Percentiles rank a stretch among this genome's conserved stretches.
Conservation (phyloP, 2,797 vertebrate genomes). For the Ceryle rudis region DNA sequence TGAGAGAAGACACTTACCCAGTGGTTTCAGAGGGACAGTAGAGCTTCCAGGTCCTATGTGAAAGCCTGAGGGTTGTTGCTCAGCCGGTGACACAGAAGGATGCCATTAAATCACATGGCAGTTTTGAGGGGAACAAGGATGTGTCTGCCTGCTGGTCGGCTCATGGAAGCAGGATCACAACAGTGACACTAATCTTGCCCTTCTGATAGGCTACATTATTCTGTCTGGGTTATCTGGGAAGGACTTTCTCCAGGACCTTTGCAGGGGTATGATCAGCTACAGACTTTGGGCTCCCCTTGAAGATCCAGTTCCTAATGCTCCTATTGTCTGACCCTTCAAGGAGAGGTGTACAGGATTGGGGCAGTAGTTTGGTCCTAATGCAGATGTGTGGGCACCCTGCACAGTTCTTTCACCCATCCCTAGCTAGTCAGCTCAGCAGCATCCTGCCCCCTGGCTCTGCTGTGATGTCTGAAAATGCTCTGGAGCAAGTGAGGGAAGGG, state of each 20-base stretch:
- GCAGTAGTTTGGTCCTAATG: background rate
- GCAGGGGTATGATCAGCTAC: background rate
- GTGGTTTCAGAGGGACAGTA: background rate
- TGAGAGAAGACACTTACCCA: background rate
- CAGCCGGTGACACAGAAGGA: background rate
- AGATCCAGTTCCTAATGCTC: background rate
- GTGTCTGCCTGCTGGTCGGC: background rate
- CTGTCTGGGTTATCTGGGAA: background rate
- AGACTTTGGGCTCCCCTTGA: background rate
- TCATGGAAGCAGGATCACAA: background rate
- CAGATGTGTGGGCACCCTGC: background rate
- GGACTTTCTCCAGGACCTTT: background rate
- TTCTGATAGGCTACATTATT: fast-evolving
- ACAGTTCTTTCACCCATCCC: background rate
- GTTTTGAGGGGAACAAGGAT: background rate
- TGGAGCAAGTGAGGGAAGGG: background rate
- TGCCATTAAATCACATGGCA: fast-evolving
- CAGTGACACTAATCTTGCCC: background rate
- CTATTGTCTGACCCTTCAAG: background rate
- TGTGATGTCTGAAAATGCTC: background rate
- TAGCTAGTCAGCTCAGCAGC: background rate
- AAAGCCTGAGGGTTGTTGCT: background rate
- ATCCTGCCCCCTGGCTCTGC: background rate
- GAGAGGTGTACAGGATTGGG: background rate
- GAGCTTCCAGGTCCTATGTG: background rate